These are phyloP conservation scores for roundworm (Caenorhabditis elegans) DNA, from an alignment of 1,140 invertebrate species.

Conservation along the genomic window DNA sequence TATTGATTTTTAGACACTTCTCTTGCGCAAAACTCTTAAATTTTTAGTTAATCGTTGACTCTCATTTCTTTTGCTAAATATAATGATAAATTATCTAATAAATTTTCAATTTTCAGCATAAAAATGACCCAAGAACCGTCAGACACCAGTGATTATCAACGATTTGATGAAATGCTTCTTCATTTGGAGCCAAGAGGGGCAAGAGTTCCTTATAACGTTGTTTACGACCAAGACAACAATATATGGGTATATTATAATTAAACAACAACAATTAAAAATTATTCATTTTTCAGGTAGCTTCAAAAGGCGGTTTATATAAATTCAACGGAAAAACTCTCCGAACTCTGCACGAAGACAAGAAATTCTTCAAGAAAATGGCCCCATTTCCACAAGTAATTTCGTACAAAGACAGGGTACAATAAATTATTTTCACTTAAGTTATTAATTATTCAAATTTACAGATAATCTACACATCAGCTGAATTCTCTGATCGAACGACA, in stretches of 20 bases:
- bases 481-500: conserved; percentile 51
- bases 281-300: conserved; percentile 43
- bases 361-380: conserved; percentile 64
- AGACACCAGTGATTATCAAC: conserved; percentile 62
- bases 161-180: conserved; percentile 58
- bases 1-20: too few relatives aligned
- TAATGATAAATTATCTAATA: too few relatives aligned
- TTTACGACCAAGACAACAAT: conserved; percentile 51
- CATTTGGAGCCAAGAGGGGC: conserved; percentile 61
- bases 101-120: background rate
- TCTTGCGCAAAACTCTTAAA: too few relatives aligned
- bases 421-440: background rate
- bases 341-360: conserved; percentile 57
- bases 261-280: background rate
- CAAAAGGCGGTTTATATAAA: conserved; percentile 65
- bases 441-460: conserved; percentile 39
- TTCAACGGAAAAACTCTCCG: conserved; percentile 41
- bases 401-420: conserved; percentile 54
- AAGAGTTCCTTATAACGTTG: conserved; percentile 58
- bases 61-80: too few relatives aligned
- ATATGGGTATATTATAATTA: conserved; percentile 51
- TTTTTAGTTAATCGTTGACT: too few relatives aligned
- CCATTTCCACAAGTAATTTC: conserved; percentile 59
- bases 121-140: conserved; percentile 60
- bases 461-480: conserved; percentile 59